A percentile compares a stretch with the other conserved stretches of the same genome.
These are phyloP conservation scores for Holacanthella duospinosa DNA, from an alignment of 2,888 invertebrate genomes.

Conservation along the genomic window DNA sequence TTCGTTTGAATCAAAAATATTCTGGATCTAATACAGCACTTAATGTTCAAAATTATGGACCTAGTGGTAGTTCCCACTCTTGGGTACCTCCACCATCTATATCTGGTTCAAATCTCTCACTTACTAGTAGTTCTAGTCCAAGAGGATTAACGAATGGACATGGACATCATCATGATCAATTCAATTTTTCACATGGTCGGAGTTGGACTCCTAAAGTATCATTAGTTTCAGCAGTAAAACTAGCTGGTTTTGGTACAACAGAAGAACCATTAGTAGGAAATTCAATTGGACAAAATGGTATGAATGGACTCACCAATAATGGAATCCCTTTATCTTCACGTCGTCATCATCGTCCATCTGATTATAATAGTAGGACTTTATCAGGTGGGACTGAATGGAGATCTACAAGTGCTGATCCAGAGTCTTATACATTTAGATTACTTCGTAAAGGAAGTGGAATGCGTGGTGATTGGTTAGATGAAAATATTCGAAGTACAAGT, in stretches of 20 bases:
- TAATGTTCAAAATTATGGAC: background rate
- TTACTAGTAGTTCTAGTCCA: background rate
- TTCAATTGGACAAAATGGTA: background rate
- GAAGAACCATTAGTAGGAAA: background rate
- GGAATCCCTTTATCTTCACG: background rate
- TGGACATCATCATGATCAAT: background rate
- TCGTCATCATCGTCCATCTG: background rate
- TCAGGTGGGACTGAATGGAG: conserved; percentile 24
- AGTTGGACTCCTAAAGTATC: background rate
- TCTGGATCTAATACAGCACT: background rate
- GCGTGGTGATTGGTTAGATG: background rate
- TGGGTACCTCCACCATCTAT: background rate
- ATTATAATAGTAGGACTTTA: conserved; percentile 15
- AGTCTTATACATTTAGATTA: conserved; percentile 6
- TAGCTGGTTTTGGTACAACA: background rate
- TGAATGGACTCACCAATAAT: background rate
- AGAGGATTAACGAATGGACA: no score
- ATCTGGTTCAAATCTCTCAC: background rate
- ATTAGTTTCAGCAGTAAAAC: background rate
- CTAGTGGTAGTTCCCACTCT: background rate
- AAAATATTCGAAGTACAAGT: background rate
- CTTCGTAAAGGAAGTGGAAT: background rate
- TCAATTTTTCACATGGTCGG: background rate
- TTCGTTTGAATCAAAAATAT: conserved; percentile 22
- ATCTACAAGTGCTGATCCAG: conserved; percentile 35